A percentile compares a stretch with the other conserved stretches of the same genome.
phyloP scores from a whole-genome alignment of 2,113 vertebrate genomes.

The Ophthalmotilapia sp. region DNA sequence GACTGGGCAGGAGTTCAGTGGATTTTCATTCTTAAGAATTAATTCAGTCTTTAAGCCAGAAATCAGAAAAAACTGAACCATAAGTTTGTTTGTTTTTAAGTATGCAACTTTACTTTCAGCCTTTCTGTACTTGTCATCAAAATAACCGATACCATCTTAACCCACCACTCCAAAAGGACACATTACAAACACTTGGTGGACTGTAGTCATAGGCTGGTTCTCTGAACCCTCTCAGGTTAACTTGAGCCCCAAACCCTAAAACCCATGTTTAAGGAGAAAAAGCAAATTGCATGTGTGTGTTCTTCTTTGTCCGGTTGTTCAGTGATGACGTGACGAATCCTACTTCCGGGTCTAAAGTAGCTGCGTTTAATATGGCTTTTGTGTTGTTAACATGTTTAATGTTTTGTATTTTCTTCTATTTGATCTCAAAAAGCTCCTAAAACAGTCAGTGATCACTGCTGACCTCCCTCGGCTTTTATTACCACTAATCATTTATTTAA shows the following conservation, averaged over 20 bases:
- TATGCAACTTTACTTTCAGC: not conserved
- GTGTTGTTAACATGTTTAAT: no score
- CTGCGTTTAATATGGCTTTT: no score
- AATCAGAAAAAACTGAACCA: not conserved
- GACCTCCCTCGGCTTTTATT: no score
- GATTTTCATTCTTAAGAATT: not conserved
- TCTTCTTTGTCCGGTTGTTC: not conserved
- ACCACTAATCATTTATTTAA: no score
- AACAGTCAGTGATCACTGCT: no score
- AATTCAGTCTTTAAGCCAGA: not conserved
- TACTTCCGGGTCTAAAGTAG: no score
- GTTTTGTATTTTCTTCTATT: no score
- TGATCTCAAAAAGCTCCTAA: no score
- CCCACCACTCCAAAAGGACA: not conserved
- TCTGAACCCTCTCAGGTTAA: not conserved
- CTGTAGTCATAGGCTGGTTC: not conserved
- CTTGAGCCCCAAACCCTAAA: not conserved
- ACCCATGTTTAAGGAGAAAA: not conserved
- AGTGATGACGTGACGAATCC: no score
- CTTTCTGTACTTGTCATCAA: not conserved
- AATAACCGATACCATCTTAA: not conserved
- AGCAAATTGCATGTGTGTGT: not conserved
- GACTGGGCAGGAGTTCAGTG: not conserved
- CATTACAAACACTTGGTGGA: no score
- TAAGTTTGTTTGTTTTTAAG: not conserved